phyloP scores from a whole-genome alignment of 2,888 invertebrate species.

The Capitulum mitella region DNA sequence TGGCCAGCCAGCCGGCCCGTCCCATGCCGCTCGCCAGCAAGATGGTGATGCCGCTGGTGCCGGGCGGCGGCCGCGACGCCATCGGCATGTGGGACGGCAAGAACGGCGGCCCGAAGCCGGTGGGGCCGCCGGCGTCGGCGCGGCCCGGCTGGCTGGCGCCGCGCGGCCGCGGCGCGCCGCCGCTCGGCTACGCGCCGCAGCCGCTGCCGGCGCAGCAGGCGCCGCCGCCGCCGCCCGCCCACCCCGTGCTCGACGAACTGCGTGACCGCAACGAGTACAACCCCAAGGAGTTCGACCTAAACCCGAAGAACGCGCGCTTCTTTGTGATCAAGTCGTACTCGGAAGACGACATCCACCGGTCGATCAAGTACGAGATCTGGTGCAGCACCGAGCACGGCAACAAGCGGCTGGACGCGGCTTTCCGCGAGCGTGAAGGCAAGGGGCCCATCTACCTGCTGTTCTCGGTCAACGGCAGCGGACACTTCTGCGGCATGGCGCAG shows the following conservation, averaged over 20 bases:
- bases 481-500: slow-evolving; percentile 98
- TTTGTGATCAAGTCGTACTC: slow-evolving; percentile 98
- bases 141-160: slow-evolving; percentile 41
- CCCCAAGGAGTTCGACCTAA: slow-evolving; percentile 81
- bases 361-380: slow-evolving; percentile 99
- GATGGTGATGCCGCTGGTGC: no score
- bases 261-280: slow-evolving; percentile 91
- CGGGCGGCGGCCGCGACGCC: slow-evolving; percentile 61
- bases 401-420: slow-evolving; percentile 88
- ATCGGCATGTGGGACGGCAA: slow-evolving; percentile 82
- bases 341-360: slow-evolving; percentile 92
- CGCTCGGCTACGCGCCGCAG: no score
- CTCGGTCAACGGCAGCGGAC: slow-evolving; percentile 94
- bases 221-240: slow-evolving; percentile 45
- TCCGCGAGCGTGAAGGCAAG: slow-evolving; percentile 65
- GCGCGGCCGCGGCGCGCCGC: slow-evolving; percentile 38
- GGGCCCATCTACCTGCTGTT: slow-evolving; percentile 83
- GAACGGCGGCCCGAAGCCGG: slow-evolving; percentile 41
- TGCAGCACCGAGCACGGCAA: slow-evolving; percentile 98
- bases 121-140: slow-evolving; percentile 40
- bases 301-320: slow-evolving; percentile 74
- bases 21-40: slow-evolving; percentile 47
- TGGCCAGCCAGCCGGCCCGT: slow-evolving; percentile 92
- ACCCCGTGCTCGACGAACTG: slow-evolving; percentile 77
- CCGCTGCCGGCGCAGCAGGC: slow-evolving; percentile 27